These are phyloP conservation scores for Eremobia ochroleuca DNA, from an alignment of 2,888 invertebrate species.

Conservation along the genomic window DNA sequence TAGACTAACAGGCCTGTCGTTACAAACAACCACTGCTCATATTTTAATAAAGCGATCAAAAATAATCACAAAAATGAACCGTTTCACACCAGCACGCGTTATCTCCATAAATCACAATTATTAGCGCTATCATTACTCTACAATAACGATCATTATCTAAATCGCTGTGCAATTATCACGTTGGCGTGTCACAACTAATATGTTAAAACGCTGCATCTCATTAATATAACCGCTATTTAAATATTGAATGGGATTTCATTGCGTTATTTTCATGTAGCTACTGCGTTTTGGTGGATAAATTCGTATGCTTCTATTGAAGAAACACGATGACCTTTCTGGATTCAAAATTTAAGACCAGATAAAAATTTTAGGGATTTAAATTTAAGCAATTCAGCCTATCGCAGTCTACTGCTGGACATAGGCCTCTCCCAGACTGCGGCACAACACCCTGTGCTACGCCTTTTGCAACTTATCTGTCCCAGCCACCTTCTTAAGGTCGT, in stretches of 20 bases:
- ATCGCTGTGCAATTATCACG: constrained; percentile 64
- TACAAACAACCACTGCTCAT: too few relatives aligned
- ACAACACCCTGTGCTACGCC: too few relatives aligned
- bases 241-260: constrained; percentile 51
- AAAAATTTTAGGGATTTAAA: too few relatives aligned
- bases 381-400: too few relatives aligned
- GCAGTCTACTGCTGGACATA: too few relatives aligned
- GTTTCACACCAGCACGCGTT: constrained; percentile 12
- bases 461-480: too few relatives aligned
- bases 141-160: constrained; percentile 65
- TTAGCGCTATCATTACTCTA: constrained; percentile 46
- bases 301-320: too few relatives aligned
- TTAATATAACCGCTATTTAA: constrained; percentile 52
- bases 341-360: too few relatives aligned
- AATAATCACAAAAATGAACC: constrained; percentile 17
- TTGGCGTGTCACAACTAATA: constrained; percentile 63
- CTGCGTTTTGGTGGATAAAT: not conserved
- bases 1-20: too few relatives aligned
- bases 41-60: constrained; percentile 9
- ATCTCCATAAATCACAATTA: constrained; percentile 54
- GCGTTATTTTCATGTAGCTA: constrained; percentile 29
- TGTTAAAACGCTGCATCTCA: constrained; percentile 63
- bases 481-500: too few relatives aligned
- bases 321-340: too few relatives aligned
- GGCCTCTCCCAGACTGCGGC: too few relatives aligned